Evolutionary conservation across 2,113 vertebrate genomes (phyloP).

Genomic region (Leucosticte australis): DNA sequence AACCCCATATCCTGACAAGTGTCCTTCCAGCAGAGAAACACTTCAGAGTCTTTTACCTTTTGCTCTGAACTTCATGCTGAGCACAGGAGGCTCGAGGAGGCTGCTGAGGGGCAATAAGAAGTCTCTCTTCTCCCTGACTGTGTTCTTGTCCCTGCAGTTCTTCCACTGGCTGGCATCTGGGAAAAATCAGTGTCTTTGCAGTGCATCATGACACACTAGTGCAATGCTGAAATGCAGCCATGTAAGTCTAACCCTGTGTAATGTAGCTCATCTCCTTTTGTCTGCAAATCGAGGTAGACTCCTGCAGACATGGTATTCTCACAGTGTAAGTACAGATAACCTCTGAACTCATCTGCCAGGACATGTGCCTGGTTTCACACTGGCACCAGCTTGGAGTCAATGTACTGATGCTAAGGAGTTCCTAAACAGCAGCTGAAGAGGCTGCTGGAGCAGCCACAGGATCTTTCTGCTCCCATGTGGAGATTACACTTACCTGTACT

Average conservation of each 20-base stretch:
- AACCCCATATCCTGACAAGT: not conserved
- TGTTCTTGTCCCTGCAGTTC: not conserved
- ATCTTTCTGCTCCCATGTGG: not conserved
- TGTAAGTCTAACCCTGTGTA: not conserved
- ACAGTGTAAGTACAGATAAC: not conserved
- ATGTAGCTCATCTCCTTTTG: not conserved
- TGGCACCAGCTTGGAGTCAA: not conserved
- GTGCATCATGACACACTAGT: not conserved
- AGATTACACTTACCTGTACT: not conserved
- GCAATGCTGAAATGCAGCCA: not conserved
- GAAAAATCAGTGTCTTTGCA: not conserved
- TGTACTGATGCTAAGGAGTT: not conserved
- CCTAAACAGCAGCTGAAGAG: not conserved
- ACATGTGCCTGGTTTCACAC: not conserved
- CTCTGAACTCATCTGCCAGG: not conserved
- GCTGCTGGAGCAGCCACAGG: not conserved
- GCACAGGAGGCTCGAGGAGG: not conserved
- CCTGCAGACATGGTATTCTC: not conserved
- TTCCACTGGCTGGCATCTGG: not conserved
- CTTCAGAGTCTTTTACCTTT: not conserved
- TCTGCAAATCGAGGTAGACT: not conserved
- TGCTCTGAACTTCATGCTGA: constrained; percentile 19
- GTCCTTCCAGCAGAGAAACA: not conserved
- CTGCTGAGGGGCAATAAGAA: not conserved
- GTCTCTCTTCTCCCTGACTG: not conserved